Evolutionary conservation across 2,888 invertebrate species (phyloP).

Genomic region (Mimachlamys varia): DNA sequence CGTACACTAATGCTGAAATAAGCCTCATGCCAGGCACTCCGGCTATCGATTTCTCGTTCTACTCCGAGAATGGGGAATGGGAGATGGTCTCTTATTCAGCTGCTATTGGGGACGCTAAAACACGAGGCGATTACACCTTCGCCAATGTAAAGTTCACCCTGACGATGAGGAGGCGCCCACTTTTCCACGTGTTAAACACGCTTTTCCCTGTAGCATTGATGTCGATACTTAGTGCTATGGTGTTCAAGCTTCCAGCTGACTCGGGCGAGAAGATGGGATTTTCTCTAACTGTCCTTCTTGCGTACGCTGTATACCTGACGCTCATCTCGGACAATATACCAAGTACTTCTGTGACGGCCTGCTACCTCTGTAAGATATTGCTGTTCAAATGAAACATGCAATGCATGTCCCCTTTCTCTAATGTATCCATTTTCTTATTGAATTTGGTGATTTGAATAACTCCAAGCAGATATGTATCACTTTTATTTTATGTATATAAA

Average conservation of each 20-base stretch:
- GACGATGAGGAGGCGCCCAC: constrained; percentile 41
- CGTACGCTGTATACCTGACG: constrained; percentile 52
- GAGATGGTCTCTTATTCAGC: constrained; percentile 49
- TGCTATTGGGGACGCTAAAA: constrained; percentile 37
- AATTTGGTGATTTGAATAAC: too few relatives aligned
- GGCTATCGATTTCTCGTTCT: constrained; percentile 40
- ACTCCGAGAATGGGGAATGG: constrained; percentile 62
- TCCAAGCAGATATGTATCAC: too few relatives aligned
- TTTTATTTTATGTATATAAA: too few relatives aligned
- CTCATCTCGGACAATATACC: constrained; percentile 52
- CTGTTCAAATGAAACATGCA: too few relatives aligned
- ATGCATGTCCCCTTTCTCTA: too few relatives aligned
- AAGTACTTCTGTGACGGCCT: constrained; percentile 49
- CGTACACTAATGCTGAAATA: constrained; percentile 56
- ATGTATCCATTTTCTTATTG: too few relatives aligned
- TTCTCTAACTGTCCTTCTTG: constrained; percentile 49
- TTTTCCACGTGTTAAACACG: constrained; percentile 51
- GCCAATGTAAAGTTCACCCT: constrained; percentile 43
- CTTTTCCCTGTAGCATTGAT: constrained; percentile 49
- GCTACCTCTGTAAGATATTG: constrained; percentile 49
- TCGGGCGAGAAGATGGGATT: constrained; percentile 55
- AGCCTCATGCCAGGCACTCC: background rate
- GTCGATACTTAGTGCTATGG: constrained; percentile 50
- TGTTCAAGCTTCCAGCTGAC: constrained; percentile 45
- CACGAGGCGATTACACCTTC: constrained; percentile 41